phyloP scores from a whole-genome alignment of 2,888 invertebrate species.

The Callyntrura guangdongensis region DNA sequence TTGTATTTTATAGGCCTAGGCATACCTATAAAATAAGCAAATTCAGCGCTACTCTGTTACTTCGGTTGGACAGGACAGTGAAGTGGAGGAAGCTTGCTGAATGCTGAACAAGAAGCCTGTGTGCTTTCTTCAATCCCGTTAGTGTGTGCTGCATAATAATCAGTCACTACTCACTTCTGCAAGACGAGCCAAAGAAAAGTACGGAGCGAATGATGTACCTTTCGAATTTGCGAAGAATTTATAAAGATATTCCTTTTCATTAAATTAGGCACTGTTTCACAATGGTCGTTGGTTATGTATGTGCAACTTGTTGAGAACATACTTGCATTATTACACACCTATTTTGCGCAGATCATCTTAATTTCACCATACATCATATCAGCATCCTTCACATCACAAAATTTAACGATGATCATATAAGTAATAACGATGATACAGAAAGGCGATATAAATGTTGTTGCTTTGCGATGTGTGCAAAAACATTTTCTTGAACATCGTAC shows the following conservation, averaged over 20 bases:
- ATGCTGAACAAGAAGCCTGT: slow-evolving; percentile 48
- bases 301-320: neutral
- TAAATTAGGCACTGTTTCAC: too few species aligned
- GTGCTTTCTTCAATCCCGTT: slow-evolving; percentile 55
- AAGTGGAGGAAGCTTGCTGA: neutral
- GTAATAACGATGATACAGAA: neutral
- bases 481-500: neutral
- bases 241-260: neutral
- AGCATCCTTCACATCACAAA: neutral
- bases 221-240: neutral
- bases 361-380: neutral
- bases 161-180: neutral
- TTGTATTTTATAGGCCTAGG: too few species aligned
- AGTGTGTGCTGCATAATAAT: slow-evolving; percentile 55
- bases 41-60: too few species aligned
- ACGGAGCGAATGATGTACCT: neutral
- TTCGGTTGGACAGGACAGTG: neutral
- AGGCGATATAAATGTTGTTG: neutral
- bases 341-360: neutral
- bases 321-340: neutral
- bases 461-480: neutral
- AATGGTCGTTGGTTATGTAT: too few species aligned
- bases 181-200: neutral
- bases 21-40: too few species aligned
- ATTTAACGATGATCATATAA: slow-evolving; percentile 5